Percentiles rank a stretch among this genome's conserved stretches.
Conservation (phyloP, 2,113 vertebrate species). For the Oophaga pumilio region DNA sequence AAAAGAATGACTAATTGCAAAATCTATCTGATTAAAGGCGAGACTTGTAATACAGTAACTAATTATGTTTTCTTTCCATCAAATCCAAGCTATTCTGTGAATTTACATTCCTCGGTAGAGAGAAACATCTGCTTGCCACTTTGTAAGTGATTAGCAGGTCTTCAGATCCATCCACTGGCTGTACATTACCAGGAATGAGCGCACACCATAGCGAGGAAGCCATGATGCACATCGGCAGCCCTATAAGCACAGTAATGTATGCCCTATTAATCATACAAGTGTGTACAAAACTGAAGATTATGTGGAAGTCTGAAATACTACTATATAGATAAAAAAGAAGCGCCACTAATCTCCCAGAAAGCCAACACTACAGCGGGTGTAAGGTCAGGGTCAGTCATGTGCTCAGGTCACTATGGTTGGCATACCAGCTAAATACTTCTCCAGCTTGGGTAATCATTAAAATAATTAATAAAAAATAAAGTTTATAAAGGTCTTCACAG, state of each 20-base stretch:
- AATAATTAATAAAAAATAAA: too few relatives aligned
- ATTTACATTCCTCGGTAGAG: constrained; percentile 46
- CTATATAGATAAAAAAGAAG: not conserved
- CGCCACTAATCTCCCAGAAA: not conserved
- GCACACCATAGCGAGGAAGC: not conserved
- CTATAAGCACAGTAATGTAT: too few relatives aligned
- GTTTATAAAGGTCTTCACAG: too few relatives aligned
- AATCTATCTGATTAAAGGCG: constrained; percentile 49
- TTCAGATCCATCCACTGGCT: constrained; percentile 10
- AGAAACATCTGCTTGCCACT: constrained; percentile 53
- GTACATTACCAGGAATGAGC: constrained; percentile 5
- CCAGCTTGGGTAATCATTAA: not conserved
- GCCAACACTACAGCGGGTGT: not conserved
- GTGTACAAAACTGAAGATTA: not conserved
- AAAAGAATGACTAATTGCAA: constrained; percentile 45
- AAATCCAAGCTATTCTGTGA: constrained; percentile 39
- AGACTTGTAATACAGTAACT: constrained; percentile 49
- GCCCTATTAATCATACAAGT: not conserved
- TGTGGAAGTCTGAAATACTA: not conserved
- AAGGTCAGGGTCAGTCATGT: not conserved
- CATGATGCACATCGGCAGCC: not conserved
- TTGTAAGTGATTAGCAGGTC: constrained; percentile 49
- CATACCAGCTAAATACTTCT: not conserved
- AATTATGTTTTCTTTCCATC: constrained; percentile 46
- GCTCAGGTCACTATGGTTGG: not conserved